These are phyloP conservation scores for Ischnura elegans DNA, from an alignment of 2,888 invertebrate species.

Conservation along the genomic window DNA sequence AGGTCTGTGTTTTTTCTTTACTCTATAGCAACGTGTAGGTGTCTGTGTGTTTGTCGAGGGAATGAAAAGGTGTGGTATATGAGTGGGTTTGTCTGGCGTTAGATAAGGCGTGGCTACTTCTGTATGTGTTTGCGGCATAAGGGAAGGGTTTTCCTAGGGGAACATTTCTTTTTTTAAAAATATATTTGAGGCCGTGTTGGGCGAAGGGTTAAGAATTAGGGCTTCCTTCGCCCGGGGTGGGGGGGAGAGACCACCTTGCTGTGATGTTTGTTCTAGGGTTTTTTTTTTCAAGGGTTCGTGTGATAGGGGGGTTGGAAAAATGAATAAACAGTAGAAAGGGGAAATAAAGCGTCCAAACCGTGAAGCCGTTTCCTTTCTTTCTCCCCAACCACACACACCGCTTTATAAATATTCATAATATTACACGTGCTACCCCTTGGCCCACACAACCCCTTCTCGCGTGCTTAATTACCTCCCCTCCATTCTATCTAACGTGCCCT, in stretches of 20 bases:
- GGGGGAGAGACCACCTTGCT: not conserved
- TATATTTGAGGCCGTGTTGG: not conserved
- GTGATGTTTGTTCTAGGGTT: conserved; percentile 10
- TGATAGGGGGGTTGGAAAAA: not conserved
- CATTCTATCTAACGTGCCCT: not conserved
- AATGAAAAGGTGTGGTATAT: not conserved
- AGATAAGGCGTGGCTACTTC: too few relatives aligned
- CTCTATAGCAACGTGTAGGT: not conserved
- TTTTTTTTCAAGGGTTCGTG: too few relatives aligned
- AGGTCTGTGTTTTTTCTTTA: not conserved
- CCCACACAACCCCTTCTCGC: not conserved
- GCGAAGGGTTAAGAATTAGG: not conserved
- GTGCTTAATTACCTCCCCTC: conserved; percentile 28
- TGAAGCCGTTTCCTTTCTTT: conserved; percentile 59
- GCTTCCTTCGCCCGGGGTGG: not conserved
- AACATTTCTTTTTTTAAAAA: too few relatives aligned
- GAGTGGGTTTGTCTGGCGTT: not conserved
- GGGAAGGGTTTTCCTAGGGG: not conserved
- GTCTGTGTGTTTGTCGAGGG: not conserved
- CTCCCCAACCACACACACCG: too few relatives aligned
- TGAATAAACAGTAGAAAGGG: conserved; percentile 45
- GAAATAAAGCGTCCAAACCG: conserved; percentile 61
- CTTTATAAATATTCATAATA: conserved; percentile 66
- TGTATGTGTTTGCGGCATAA: too few relatives aligned
- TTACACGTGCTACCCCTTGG: conserved; percentile 19